Base-by-base conservation (phyloP, 2,113 vertebrate genomes). In the Camelus dromedarius region DNA sequence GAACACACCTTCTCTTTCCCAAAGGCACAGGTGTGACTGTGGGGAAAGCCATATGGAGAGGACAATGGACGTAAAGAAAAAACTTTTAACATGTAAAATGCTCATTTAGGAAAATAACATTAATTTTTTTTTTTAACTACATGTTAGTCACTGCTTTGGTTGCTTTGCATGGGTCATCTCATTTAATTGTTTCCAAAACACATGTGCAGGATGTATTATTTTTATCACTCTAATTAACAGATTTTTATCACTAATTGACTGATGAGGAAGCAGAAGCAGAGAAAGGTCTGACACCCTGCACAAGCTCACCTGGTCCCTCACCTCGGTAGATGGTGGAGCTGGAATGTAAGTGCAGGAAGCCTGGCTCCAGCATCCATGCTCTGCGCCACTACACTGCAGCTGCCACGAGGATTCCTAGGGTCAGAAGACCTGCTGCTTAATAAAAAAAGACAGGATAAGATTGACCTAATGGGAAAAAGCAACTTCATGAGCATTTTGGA, bases 251-350 rank as follows among this genome's bases (percentile, higher is more conserved):
- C 6, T 2, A 32, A 50, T 24, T 48, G 77, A 54, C 19, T 69
- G 67, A 94, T 89, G 35, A 95, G 62, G 84, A 76, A 50, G 58
- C 32, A 32, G 67, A 91, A 81, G 38, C n/a, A 92, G 73, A 89
- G 54, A 58, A 69, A 73, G 22, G 8, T 52, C 26, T 5, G 16
- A 26, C 35, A 69, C 50, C 76, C 46, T 60, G 32, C 5, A 26
- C n/a, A n/a, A 60, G 24, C 3, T 62, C 14, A 14, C 4, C 20
- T 32, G 67, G 15, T 26, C 22, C 6, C 9, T 35, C 30, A n/a
- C 6, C 9, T 35, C 30, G n/a, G 30, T 50, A 50, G 60, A 62
- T 19, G 46, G 32, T 58, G 24, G n/a, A 56, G 52, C 35, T 28
- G 62, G 58, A 19, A 30, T 26, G 0, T 14, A 14, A 3, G 8